Evolutionary conservation across 1,140 invertebrate species (phyloP), one percentile per base, ranked within the genome.

Genomic region (Drosophila persimilis): DNA sequence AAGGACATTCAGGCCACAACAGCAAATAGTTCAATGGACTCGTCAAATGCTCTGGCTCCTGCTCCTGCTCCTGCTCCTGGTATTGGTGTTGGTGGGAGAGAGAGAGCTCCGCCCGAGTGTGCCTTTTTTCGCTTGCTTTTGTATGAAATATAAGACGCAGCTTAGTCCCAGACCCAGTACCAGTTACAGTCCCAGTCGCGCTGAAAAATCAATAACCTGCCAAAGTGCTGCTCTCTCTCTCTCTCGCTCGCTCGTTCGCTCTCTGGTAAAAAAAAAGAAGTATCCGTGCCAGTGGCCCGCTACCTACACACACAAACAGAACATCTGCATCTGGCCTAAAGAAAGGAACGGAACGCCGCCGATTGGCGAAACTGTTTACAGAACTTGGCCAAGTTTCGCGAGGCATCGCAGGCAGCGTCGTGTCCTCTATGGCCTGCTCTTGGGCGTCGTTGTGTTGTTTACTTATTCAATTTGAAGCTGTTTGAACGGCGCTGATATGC

Each of bases 21-120:
- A 63, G 65, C 70, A 59, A 64, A 80, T 65, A 80, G 80, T 77
- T 86, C 77, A 81, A 81, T 70, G 63, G 61, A 85, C 80, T 81
- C 56, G 51, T 69, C 56, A 75, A 60, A 72, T 24, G 11, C 35
- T 39, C 31, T 35, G 7, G 44, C 50, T 11, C n/a, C 8, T 15
- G 15, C 6, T 29, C 20, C 13, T 39, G 17, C 6, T 35, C n/a
- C 15, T n/a, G 5, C 29, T 22, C 26, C 22, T 13, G 7, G 44
- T 48, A 3, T 20, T 47, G 44, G 39, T 31, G 31, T 20, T 53
- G 41, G 43, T 61, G 22, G 13, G 29, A 8, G 29, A 31, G 29
- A 31, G 29, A 26, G 24, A 4, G 4, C 24, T 26, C 24, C 24
- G 24, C 7, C 8, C 8, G 7, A 29, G 26, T 17, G 43, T 55